Evolutionary conservation across 1,140 invertebrate genomes (phyloP), one percentile per base, ranked within the genome.

Genomic region (Venturia canescens): DNA sequence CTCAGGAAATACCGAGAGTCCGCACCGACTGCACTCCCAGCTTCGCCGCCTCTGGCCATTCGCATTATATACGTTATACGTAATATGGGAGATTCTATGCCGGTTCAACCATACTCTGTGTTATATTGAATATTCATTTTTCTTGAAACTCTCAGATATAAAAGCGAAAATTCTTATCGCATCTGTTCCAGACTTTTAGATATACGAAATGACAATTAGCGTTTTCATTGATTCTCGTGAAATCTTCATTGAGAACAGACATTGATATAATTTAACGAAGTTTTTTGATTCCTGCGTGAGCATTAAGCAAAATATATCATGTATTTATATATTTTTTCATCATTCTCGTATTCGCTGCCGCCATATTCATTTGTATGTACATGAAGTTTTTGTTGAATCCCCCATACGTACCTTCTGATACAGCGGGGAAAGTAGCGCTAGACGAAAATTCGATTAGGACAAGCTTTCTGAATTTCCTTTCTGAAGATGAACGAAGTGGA

Each of bases 31-130:
- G 75, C 75, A 77, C 75, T 77, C 53, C 63, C 57, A 23, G 60
- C 75, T 77, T 60, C 53, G 26, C 75, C 53, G 75, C 75, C 75
- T 77, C 13, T 16, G 60, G 31, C 75, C 29, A 77, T 18, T 57
- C 21, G 34, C 23, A 15, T n/a, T 26, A 23, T 66, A 66, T 66
- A 77, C 29, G 13, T 44, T 44, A 21, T 44, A n/a, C 60, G 27
- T 63, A 34, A 29, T 31, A 69, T 23, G n/a, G n/a, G 60, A 23
- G 2, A 27, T 63, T 63, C 13, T 3, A 63, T 13, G 23, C 15
- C 4, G 23, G 9, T 27, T 63, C 23, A 6, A 69, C 66, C 16
- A 31, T 18, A 69, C n/a, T n/a, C 50, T 7, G 18, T 53, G 18
- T 53, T 53, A 53, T 53, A 3, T 44, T 13, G 38, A 44, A 57